Base-by-base conservation (phyloP, 1,140 invertebrate species). In the Apocrypta bakeri region DNA sequence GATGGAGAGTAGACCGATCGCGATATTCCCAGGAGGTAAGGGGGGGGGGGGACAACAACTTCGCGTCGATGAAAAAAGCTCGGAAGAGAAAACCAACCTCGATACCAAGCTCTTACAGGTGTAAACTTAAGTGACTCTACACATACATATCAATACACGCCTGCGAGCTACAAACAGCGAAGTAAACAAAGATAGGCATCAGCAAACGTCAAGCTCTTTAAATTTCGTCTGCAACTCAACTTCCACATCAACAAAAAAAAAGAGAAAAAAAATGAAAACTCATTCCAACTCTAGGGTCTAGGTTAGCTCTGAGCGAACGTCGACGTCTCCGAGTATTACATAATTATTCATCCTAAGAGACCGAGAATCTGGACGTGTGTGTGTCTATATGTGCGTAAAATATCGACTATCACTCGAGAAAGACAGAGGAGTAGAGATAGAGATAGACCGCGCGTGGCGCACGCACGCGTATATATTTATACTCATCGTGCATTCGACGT, bases 371-470 rank as follows among this genome's bases (percentile, higher is more conserved):
- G 25, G 27, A 68, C 24, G 29, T n/a, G n/a, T n/a, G n/a, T n/a
- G n/a, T n/a, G n/a, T n/a, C n/a, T 9, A 17, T 29, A 29, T 2
- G 1, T 29, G 14, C 33, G 64, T 7, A 14, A 79, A 77, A 69
- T 79, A 79, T 79, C 76, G 76, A 79, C 66, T 79, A 79, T 79
- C 64, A 69, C 64, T 79, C 64, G 64, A 79, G 63, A 29, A 24
- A 29, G 4, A 21, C 33, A 68, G 37, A 27, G 75, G 40, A 21
- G 40, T 12, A 21, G 7, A 72, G 14, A 24, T 21, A 72, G 31
- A 24, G 33, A 21, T 31, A 40, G n/a, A 64, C n/a, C 68, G 21
- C 64, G 27, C 68, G 68, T 56, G 48, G 27, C 31, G 27, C 63
- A 27, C 63, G 24, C 63, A 71, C 21, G 68, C 24, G 24, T 21